These are phyloP conservation scores for Malthinus flaveolus DNA, from an alignment of 2,888 invertebrate species.

Conservation along the genomic window DNA sequence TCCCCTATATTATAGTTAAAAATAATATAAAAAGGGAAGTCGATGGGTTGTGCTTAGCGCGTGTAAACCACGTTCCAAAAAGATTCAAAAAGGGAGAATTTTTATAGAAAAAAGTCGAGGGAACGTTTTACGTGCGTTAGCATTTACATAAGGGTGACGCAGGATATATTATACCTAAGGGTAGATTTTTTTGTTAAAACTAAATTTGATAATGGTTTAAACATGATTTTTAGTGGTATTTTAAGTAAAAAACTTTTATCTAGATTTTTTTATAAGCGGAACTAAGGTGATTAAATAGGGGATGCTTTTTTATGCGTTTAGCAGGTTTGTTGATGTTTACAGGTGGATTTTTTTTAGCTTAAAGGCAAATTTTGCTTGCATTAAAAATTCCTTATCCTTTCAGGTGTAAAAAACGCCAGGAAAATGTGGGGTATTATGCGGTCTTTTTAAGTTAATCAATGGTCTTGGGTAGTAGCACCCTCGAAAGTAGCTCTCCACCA, in stretches of 20 bases:
- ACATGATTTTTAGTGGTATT: neutral
- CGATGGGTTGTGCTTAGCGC: constrained; percentile 36
- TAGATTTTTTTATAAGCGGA: constrained; percentile 2
- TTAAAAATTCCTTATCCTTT: too few species aligned
- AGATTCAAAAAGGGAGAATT: constrained; percentile 28
- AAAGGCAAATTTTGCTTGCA: neutral
- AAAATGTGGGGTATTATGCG: neutral
- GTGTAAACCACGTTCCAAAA: constrained; percentile 38
- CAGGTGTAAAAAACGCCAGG: neutral
- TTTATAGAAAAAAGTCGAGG: constrained; percentile 32
- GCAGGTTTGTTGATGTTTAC: neutral
- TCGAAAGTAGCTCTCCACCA: too few species aligned
- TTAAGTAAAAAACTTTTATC: neutral
- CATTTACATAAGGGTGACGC: constrained; percentile 34
- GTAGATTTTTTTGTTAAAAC: constrained; percentile 9
- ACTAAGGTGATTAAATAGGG: constrained; percentile 1
- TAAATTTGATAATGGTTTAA: constrained; percentile 4
- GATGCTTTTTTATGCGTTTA: neutral
- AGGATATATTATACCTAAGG: neutral
- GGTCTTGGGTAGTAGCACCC: neutral
- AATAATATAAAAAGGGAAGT: constrained; percentile 39
- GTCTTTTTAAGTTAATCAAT: neutral
- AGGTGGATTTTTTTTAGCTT: neutral
- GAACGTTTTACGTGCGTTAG: constrained; percentile 33
- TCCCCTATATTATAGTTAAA: constrained; percentile 35